Conservation (phyloP, 2,888 invertebrate genomes). For the Ypsolopha scabrella region DNA sequence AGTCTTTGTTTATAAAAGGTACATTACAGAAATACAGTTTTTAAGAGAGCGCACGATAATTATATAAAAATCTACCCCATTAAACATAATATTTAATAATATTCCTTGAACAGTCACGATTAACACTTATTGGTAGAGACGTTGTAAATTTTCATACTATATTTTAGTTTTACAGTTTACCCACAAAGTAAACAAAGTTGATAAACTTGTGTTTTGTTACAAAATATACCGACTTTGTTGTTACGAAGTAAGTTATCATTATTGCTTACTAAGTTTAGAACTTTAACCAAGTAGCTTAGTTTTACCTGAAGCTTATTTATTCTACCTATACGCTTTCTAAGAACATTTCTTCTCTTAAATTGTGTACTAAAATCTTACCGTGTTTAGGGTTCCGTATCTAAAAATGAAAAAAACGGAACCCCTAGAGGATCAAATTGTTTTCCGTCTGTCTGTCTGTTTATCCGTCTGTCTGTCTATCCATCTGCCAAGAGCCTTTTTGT, state of each 20-base stretch:
- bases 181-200: slow-evolving; percentile 23
- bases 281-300: background rate
- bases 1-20: too few relatives aligned
- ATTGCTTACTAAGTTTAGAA: slow-evolving; percentile 25
- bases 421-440: too few relatives aligned
- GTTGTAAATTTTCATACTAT: slow-evolving; percentile 41
- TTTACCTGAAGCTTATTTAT: background rate
- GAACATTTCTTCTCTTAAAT: too few relatives aligned
- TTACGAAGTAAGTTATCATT: slow-evolving; percentile 41
- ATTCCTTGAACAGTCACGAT: slow-evolving; percentile 2
- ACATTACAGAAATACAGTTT: too few relatives aligned
- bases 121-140: slow-evolving; percentile 37
- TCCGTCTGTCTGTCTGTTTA: too few relatives aligned
- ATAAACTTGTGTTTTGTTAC: slow-evolving; percentile 31
- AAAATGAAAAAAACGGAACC: too few relatives aligned
- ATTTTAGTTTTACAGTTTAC: slow-evolving; percentile 43
- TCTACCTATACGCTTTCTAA: background rate
- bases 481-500: too few relatives aligned
- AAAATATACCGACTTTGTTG: slow-evolving; percentile 48
- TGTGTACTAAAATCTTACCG: too few relatives aligned
- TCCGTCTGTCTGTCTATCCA: too few relatives aligned
- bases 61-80: background rate
- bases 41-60: too few relatives aligned
- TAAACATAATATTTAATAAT: slow-evolving; percentile 10
- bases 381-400: too few relatives aligned